Evolutionary conservation across 1,140 invertebrate species (phyloP).

Genomic region (Aphelinus certus): DNA sequence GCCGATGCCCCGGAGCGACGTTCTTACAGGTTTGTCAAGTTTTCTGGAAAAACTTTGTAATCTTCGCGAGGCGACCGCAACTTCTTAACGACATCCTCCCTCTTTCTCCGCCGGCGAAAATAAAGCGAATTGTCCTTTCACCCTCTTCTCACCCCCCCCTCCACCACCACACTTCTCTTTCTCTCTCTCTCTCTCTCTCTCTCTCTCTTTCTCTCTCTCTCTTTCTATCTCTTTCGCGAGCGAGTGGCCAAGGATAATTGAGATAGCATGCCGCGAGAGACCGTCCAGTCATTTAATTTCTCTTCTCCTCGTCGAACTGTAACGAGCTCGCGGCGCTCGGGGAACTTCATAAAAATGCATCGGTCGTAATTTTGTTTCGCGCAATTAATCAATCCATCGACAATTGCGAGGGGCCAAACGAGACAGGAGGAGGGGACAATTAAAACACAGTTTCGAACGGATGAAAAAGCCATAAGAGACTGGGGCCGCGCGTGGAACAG

Average conservation of each 20-base stretch:
- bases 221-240: too few relatives aligned
- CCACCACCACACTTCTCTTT: too few relatives aligned
- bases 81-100: constrained; percentile 27
- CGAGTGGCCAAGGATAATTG: neutral
- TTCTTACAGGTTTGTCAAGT: constrained; percentile 25
- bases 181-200: too few relatives aligned
- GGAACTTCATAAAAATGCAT: neutral
- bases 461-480: constrained; percentile 2
- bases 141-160: too few relatives aligned
- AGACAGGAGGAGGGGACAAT: neutral
- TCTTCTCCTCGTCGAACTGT: neutral
- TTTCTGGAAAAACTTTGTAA: constrained; percentile 35
- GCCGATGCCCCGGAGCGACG: constrained; percentile 9
- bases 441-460: neutral
- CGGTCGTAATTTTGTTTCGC: neutral
- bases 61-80: constrained; percentile 19
- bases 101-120: neutral
- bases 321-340: neutral
- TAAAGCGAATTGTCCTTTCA: constrained; percentile 13
- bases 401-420: neutral
- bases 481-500: neutral
- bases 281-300: neutral
- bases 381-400: constrained; percentile 16
- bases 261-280: neutral
- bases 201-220: too few relatives aligned